Percentiles rank a stretch among this genome's conserved stretches.
Conservation (phyloP, 37 sponge, comb jelly and placozoan genomes). For the Dysidea cf. avara region DNA sequence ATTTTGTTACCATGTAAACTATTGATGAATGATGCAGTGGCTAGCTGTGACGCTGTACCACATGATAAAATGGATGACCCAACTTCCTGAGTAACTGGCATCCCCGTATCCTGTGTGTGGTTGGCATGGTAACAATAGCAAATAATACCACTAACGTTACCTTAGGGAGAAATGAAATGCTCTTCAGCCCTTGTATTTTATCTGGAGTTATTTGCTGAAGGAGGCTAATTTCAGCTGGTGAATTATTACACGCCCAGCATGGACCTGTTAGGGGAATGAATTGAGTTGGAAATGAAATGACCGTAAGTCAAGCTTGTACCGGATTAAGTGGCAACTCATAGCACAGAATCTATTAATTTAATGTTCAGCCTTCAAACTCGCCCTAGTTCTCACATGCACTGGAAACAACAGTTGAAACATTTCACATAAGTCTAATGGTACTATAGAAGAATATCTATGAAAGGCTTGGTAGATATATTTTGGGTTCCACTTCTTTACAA, state of each 20-base stretch:
- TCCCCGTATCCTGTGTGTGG: constrained; percentile 23
- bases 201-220: constrained; percentile 34
- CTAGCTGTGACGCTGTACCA: constrained; percentile 41
- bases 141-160: not conserved
- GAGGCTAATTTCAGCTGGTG: constrained; percentile 22
- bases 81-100: constrained; percentile 36
- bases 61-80: constrained; percentile 59
- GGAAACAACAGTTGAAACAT: no score
- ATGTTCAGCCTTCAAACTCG: no score
- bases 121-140: not conserved
- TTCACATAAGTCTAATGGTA: no score
- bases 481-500: no score
- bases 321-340: no score
- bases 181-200: constrained; percentile 5
- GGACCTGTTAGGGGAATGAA: constrained; percentile 16
- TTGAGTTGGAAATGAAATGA: not conserved
- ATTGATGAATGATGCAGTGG: constrained; percentile 43
- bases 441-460: no score
- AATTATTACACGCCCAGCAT: constrained; percentile 75
- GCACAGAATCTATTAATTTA: no score
- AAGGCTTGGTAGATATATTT: no score
- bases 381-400: no score
- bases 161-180: constrained; percentile 48
- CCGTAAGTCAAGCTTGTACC: no score
- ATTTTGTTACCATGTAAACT: constrained; percentile 30